Evolutionary conservation across 1,140 invertebrate genomes (phyloP), one percentile per base, ranked within the genome.

Genomic region (Tachypleus tridentatus): DNA sequence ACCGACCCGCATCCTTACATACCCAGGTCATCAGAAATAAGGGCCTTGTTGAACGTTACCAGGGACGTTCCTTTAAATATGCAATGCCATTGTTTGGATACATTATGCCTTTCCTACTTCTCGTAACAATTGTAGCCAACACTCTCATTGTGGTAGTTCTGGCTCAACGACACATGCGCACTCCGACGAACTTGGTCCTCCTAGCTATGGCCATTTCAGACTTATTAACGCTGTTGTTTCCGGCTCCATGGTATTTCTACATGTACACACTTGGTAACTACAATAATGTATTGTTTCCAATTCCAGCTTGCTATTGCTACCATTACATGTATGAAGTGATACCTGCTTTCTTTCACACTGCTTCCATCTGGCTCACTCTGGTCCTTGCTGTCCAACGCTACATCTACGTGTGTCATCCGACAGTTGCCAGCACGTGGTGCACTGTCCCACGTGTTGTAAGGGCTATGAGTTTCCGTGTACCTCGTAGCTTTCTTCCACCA

Each of bases 241-340:
- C 91, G 1, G 84, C 90, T 3, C 91, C 91, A 0, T 88, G 89
- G 81, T 79, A 75, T 62, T 67, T 79, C 29, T 92, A 94, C 76
- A 90, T 93, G 84, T 94, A 91, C 79, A 89, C 89, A 4, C 85
- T 93, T 65, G 87, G 88, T 49, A 87, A 92, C 76, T 87, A 92
- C 72, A 84, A 85, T 73, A 86, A 87, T 73, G 86, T 87, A 0
- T 74, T 91, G 65, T 82, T 82, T 68, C 87, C 88, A 3, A 80
- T 85, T 0, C 79, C 82, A 29, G 82, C 86, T 4, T 93, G 91
- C 74, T 87, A 88, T 72, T 83, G 85, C 1, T 91, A 85, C 81
- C 83, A 81, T 69, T 82, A 84, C 71, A 73, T 75, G 74, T 86
- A 87, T 72, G 88, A 90, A 63, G 67, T 75, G 1, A 69, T 94